phyloP scores from a whole-genome alignment of 1,140 invertebrate genomes.

The Penaeus indicus region DNA sequence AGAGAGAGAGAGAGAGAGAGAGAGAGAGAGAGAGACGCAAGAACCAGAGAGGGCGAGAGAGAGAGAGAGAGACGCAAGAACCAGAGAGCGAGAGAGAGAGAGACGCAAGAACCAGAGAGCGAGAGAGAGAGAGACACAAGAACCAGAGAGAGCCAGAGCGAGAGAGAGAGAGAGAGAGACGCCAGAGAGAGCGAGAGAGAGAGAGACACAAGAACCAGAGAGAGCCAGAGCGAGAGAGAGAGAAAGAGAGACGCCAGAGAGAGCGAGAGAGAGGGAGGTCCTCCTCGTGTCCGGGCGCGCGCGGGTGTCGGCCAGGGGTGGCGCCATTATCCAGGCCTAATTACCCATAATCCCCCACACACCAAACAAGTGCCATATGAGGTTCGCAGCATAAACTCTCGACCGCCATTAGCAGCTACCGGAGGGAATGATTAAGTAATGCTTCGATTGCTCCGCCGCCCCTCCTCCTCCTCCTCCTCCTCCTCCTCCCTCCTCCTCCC shows the following conservation, averaged over 20 bases:
- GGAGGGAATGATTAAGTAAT: constrained; percentile 31
- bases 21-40: too few species aligned
- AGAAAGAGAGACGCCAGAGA: neutral
- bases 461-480: neutral
- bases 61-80: too few species aligned
- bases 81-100: neutral
- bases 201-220: neutral
- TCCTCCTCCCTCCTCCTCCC: neutral
- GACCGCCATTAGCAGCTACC: constrained; percentile 11
- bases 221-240: neutral
- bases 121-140: neutral
- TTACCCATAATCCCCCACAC: constrained; percentile 57
- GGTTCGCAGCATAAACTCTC: constrained; percentile 16
- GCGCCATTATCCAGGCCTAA: constrained; percentile 40
- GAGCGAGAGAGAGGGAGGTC: constrained; percentile 9
- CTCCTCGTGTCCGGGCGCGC: neutral
- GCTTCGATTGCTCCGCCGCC: neutral
- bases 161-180: neutral
- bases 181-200: too few species aligned
- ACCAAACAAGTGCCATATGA: constrained; percentile 55
- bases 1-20: too few species aligned
- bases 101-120: neutral
- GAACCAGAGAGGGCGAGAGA: too few species aligned
- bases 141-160: neutral
- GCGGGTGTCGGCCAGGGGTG: neutral